Percentiles rank a stretch among this genome's conserved stretches.
Conservation (phyloP, 1,140 invertebrate species). For the Halictus rubicundus region DNA sequence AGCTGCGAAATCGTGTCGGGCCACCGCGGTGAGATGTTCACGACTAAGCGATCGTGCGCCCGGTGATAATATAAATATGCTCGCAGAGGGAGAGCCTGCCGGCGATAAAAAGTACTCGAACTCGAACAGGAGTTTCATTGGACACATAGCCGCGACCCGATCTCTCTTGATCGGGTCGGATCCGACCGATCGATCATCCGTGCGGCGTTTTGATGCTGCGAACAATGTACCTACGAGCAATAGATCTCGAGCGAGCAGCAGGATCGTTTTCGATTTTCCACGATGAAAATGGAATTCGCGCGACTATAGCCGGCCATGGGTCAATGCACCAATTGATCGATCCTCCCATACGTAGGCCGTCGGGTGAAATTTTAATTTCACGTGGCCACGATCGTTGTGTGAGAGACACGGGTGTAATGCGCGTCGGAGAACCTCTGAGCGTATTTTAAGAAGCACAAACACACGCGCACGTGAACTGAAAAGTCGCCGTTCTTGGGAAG, state of each 20-base stretch:
- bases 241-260: no score
- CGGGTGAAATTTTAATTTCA: not conserved
- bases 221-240: no score
- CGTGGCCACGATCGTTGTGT: not conserved
- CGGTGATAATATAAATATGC: not conserved
- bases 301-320: constrained; percentile 15
- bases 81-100: not conserved
- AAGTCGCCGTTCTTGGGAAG: no score
- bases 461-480: no score
- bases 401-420: no score
- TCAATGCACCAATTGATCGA: constrained; percentile 54
- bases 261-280: not conserved
- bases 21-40: not conserved
- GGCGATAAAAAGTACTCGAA: not conserved
- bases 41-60: not conserved
- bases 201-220: no score
- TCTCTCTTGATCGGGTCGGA: no score
- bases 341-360: constrained; percentile 2
- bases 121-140: not conserved
- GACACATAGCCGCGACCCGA: not conserved
- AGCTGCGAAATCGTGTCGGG: no score
- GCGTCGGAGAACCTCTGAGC: no score
- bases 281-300: constrained; percentile 17
- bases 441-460: no score
- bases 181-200: no score